phyloP scores from a whole-genome alignment of 2,797 vertebrate species.

The Rachycentron canadum region DNA sequence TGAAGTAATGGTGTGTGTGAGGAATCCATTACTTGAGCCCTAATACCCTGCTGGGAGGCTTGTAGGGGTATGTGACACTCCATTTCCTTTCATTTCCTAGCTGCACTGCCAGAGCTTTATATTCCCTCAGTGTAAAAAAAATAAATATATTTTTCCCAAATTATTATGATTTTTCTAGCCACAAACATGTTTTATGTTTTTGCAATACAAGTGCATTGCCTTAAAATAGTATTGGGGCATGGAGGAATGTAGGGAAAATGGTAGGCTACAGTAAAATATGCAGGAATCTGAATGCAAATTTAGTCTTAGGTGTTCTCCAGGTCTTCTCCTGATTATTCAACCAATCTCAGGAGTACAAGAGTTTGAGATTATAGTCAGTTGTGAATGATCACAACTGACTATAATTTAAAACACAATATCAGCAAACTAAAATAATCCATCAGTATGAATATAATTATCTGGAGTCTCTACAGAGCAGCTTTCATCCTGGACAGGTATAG shows the following conservation, averaged over 20 bases:
- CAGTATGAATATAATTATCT: slow-evolving; percentile 13
- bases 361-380: not conserved
- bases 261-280: slow-evolving; percentile 56
- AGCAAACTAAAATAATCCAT: slow-evolving; percentile 36
- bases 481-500: not conserved
- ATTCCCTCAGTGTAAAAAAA: slow-evolving; percentile 23
- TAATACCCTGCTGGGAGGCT: slow-evolving; percentile 70
- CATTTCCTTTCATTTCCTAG: slow-evolving; percentile 73
- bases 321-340: slow-evolving; percentile 35
- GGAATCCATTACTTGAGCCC: slow-evolving; percentile 76
- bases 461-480: slow-evolving; percentile 17
- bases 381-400: slow-evolving; percentile 41
- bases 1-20: slow-evolving; percentile 77
- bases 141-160: slow-evolving; percentile 24
- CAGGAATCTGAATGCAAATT: slow-evolving; percentile 33
- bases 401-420: slow-evolving; percentile 26
- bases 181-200: slow-evolving; percentile 55
- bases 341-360: slow-evolving; percentile 45
- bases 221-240: slow-evolving; percentile 47
- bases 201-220: slow-evolving; percentile 26
- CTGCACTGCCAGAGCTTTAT: slow-evolving; percentile 40
- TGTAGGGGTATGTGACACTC: slow-evolving; percentile 59
- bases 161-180: slow-evolving; percentile 26
- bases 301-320: not conserved
- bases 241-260: slow-evolving; percentile 14